Evolutionary conservation across 2,113 vertebrate species (phyloP).

Genomic region (Phalacrocorax aristotelis): DNA sequence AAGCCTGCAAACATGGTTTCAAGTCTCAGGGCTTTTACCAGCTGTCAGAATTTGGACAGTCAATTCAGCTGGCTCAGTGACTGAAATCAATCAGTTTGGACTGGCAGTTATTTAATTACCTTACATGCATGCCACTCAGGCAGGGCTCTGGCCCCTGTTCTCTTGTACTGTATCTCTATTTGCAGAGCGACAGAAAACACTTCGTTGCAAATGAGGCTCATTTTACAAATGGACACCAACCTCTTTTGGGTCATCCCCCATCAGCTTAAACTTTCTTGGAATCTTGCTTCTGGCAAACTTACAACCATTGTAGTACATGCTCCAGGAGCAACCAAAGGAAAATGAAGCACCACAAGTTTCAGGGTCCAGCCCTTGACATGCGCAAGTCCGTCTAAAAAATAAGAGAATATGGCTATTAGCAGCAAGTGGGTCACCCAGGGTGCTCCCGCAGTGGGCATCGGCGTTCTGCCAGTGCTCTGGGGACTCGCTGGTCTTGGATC

Average conservation of each 20-base stretch:
- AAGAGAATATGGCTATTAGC: constrained; percentile 24
- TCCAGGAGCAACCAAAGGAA: constrained; percentile 99
- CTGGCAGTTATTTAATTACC: constrained; percentile 37
- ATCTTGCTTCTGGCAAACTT: constrained; percentile 98
- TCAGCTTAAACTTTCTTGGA: constrained; percentile 95
- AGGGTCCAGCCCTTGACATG: constrained; percentile 92
- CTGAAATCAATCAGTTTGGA: constrained; percentile 33
- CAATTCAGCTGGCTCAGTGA: constrained; percentile 7
- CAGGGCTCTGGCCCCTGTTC: not conserved
- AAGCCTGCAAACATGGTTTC: constrained; percentile 14
- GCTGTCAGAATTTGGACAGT: constrained; percentile 48
- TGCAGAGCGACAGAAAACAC: constrained; percentile 1
- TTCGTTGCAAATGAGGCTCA: constrained; percentile 17
- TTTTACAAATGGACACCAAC: constrained; percentile 72
- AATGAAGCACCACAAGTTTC: constrained; percentile 95
- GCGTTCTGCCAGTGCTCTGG: accelerated
- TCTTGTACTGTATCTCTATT: not conserved
- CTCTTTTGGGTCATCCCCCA: constrained; percentile 92
- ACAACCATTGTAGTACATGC: constrained; percentile 99
- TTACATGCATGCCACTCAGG: not conserved
- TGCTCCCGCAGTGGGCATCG: accelerated
- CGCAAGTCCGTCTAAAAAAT: constrained; percentile 88
- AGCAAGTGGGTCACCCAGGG: not conserved
- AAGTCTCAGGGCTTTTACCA: constrained; percentile 17
- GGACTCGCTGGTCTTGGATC: not conserved